Conservation (phyloP, 2,797 vertebrate species). For the Toxotes lorentzi region DNA sequence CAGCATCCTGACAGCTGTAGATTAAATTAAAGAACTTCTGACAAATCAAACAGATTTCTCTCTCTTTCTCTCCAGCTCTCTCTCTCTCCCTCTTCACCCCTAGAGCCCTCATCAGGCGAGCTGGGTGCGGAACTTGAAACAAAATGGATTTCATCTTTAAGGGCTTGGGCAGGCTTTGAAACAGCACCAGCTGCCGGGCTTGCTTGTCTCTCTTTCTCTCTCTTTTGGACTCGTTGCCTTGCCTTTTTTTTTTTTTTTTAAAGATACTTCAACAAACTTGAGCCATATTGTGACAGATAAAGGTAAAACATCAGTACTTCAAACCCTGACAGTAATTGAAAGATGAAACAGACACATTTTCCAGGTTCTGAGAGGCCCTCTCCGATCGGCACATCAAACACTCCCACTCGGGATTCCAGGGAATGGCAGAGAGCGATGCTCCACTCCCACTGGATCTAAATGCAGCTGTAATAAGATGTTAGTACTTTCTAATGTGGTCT, state of each 20-base stretch:
- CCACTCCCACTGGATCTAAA: constrained; percentile 70
- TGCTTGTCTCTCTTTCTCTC: constrained; percentile 68
- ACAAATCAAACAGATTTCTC: constrained; percentile 96
- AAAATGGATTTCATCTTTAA: constrained; percentile 99
- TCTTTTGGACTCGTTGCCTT: constrained; percentile 66
- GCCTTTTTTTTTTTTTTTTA: constrained; percentile 79
- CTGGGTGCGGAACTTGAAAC: constrained; percentile 94
- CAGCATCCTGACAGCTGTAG: constrained; percentile 98
- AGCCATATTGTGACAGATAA: constrained; percentile 97
- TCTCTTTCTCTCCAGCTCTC: constrained; percentile 74
- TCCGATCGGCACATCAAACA: constrained; percentile 78
- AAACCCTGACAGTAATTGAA: constrained; percentile 95
- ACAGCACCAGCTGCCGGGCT: constrained; percentile 91
- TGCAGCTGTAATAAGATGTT: constrained; percentile 69
- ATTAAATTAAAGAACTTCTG: constrained; percentile 98
- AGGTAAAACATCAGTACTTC: constrained; percentile 92
- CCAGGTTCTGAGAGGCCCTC: constrained; percentile 77
- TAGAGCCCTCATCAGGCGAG: constrained; percentile 90
- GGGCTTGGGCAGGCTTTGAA: constrained; percentile 92
- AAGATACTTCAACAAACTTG: constrained; percentile 93
- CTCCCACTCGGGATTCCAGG: constrained; percentile 71
- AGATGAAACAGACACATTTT: constrained; percentile 84
- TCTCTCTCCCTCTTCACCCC: constrained; percentile 90
- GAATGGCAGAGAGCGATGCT: constrained; percentile 63
- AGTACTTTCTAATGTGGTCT: constrained; percentile 67